A percentile compares a stretch with the other conserved stretches of the same genome.
phyloP scores from a whole-genome alignment of 64 coral and sea anemone species.

The Montipora sp. region DNA sequence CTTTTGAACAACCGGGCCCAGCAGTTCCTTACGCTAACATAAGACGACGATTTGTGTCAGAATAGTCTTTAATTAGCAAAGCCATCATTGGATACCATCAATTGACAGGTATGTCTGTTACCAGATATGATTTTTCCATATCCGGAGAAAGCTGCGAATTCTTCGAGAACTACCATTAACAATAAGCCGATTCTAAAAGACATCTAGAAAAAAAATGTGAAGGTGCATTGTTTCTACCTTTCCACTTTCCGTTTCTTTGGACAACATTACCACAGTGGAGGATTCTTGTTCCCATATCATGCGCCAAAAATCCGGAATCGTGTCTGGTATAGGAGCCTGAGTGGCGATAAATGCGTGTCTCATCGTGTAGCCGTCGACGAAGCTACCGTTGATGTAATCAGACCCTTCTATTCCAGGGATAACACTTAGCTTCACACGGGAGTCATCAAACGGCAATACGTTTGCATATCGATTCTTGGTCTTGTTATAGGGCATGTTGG shows the following conservation, averaged over 20 bases:
- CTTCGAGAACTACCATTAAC: no score
- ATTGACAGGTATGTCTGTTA: no score
- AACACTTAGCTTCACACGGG: slow-evolving; percentile 58
- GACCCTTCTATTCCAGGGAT: slow-evolving; percentile 74
- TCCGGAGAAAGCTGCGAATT: no score
- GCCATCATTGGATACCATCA: no score
- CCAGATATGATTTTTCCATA: no score
- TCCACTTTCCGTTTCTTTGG: slow-evolving; percentile 82
- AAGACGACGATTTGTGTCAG: no score
- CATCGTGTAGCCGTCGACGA: slow-evolving; percentile 64
- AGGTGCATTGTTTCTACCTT: slow-evolving; percentile 40
- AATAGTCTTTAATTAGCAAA: no score
- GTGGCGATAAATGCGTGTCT: slow-evolving; percentile 63
- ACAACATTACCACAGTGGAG: slow-evolving; percentile 65
- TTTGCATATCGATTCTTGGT: slow-evolving; percentile 92
- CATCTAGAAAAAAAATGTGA: no score
- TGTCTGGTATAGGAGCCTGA: slow-evolving; percentile 55
- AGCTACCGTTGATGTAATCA: slow-evolving; percentile 90
- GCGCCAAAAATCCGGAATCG: slow-evolving; percentile 53
- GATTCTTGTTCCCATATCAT: slow-evolving; percentile 68
- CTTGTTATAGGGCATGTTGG: slow-evolving; percentile 76
- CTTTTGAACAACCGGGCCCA: no score
- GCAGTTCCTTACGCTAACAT: no score
- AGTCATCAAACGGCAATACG: slow-evolving; percentile 84
- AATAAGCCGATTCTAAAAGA: no score